Conservation (phyloP, 2,888 invertebrate species). For the Agrochola circellaris region DNA sequence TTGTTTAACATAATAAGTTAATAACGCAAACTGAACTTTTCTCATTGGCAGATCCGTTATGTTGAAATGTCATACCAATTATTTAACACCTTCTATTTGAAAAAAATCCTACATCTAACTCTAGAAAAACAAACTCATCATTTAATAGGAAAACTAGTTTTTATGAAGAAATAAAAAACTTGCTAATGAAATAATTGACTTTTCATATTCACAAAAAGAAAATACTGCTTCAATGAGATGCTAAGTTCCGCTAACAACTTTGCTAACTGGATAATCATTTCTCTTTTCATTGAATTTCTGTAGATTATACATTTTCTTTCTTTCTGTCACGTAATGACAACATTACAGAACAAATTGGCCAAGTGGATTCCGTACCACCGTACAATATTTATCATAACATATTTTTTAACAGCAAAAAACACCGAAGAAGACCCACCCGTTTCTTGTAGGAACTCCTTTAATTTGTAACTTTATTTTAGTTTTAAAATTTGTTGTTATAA, state of each 20-base stretch:
- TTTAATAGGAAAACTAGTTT: slow-evolving; percentile 15
- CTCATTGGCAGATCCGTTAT: slow-evolving; percentile 51
- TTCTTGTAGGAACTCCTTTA: no score
- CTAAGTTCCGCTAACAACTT: neutral
- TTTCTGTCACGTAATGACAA: neutral
- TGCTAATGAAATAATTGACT: neutral
- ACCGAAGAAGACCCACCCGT: no score
- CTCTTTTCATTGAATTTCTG: neutral
- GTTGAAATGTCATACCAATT: slow-evolving; percentile 53
- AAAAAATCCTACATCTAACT: slow-evolving; percentile 6
- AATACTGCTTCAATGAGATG: neutral
- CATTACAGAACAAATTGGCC: neutral
- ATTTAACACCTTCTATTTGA: slow-evolving; percentile 36
- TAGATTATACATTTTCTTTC: neutral
- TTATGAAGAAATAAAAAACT: neutral
- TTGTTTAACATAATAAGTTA: slow-evolving; percentile 42
- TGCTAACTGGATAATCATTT: neutral
- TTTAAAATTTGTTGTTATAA: no score
- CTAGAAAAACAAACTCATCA: slow-evolving; percentile 21
- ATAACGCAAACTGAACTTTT: slow-evolving; percentile 34
- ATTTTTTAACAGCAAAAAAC: no score
- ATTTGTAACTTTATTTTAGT: no score
- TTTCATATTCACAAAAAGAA: neutral
- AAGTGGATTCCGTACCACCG: neutral
- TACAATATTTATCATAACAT: no score